Evolutionary conservation across 2,797 vertebrate genomes (phyloP).

Genomic region (Oryzias dopingdopingensis): DNA sequence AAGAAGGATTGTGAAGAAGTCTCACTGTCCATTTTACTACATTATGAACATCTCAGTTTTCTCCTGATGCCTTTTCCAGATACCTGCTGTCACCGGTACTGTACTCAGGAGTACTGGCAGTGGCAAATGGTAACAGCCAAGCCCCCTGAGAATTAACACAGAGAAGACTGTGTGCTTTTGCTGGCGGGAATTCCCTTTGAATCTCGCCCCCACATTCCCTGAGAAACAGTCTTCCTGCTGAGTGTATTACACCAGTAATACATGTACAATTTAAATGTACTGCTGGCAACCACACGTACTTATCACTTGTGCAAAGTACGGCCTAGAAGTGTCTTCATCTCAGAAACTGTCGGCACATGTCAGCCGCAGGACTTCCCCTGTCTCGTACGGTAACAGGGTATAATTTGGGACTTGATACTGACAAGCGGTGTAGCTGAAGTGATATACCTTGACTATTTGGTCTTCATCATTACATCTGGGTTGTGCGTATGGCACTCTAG

Average conservation of each 20-base stretch:
- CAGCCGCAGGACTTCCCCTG: conserved; percentile 51
- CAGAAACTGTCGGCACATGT: conserved; percentile 34
- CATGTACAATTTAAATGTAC: conserved; percentile 8
- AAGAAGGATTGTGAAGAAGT: conserved; percentile 5
- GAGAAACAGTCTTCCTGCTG: conserved; percentile 31
- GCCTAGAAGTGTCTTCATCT: conserved; percentile 36
- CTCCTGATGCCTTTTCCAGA: conserved; percentile 9
- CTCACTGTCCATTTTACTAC: conserved; percentile 2
- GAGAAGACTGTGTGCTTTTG: conserved; percentile 3
- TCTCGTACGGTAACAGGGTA: conserved; percentile 52
- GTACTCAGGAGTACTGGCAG: conserved; percentile 16
- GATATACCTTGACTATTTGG: conserved; percentile 38
- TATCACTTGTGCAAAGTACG: conserved; percentile 37
- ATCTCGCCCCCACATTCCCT: conserved; percentile 10
- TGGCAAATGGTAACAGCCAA: conserved; percentile 30
- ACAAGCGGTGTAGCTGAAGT: conserved; percentile 42
- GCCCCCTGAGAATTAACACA: conserved; percentile 14
- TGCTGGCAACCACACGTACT: conserved; percentile 21
- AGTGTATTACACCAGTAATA: conserved; percentile 12
- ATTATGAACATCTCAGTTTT: too few species aligned
- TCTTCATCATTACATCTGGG: conserved; percentile 62
- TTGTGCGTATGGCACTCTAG: conserved; percentile 24
- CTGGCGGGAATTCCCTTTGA: conserved; percentile 38
- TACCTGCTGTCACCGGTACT: conserved; percentile 15
- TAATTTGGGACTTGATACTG: conserved; percentile 51